A percentile compares a stretch with the other conserved stretches of the same genome.
phyloP scores from a whole-genome alignment of 2,888 invertebrate genomes.

The Caenorhabditis doughertyi region DNA sequence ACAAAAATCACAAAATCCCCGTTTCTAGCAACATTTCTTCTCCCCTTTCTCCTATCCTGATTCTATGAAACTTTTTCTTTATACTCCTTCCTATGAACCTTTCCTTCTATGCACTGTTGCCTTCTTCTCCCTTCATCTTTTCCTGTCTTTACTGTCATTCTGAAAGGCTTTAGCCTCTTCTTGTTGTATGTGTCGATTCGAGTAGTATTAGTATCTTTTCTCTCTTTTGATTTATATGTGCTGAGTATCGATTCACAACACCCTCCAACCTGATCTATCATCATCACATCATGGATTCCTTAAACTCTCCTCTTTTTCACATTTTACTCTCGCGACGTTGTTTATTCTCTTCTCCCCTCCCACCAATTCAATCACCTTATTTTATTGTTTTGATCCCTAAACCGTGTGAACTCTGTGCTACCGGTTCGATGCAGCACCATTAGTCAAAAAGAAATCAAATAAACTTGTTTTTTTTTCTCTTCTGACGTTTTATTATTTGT shows the following conservation, averaged over 20 bases:
- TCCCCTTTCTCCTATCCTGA: conserved; percentile 27
- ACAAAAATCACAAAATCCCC: neutral
- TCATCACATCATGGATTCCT: conserved; percentile 57
- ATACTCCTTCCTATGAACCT: conserved; percentile 24
- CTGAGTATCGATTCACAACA: conserved; percentile 57
- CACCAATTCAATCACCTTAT: conserved; percentile 13
- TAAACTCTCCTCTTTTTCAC: neutral
- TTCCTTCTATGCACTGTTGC: conserved; percentile 58
- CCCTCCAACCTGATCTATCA: conserved; percentile 40
- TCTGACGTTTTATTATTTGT: conserved; percentile 1
- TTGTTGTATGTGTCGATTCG: conserved; percentile 68
- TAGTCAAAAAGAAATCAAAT: conserved; percentile 17
- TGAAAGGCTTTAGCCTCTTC: conserved; percentile 31
- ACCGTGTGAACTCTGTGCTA: conserved; percentile 66
- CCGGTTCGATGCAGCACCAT: conserved; percentile 60
- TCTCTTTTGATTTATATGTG: conserved; percentile 50
- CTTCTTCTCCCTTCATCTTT: neutral
- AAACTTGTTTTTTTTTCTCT: neutral
- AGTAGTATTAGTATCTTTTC: conserved; percentile 55
- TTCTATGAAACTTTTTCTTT: conserved; percentile 47
- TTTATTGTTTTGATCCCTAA: conserved; percentile 32
- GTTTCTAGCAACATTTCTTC: conserved; percentile 13
- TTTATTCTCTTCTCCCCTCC: no score
- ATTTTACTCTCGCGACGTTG: conserved; percentile 9
- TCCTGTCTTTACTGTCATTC: conserved; percentile 40